These are phyloP conservation scores for Cnemophilus loriae DNA, from an alignment of 2,113 vertebrate species.

Conservation along the genomic window DNA sequence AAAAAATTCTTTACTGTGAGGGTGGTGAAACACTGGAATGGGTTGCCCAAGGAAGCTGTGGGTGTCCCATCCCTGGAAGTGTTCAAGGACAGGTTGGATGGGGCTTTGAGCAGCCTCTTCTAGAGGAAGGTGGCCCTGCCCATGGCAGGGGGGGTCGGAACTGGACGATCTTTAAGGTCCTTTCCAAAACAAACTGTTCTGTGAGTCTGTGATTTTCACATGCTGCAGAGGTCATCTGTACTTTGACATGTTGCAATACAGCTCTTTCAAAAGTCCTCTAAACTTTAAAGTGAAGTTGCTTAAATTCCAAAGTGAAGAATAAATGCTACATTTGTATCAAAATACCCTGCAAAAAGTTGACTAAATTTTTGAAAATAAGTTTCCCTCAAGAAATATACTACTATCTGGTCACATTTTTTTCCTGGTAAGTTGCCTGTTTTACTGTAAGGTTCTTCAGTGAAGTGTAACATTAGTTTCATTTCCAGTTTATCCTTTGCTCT, in stretches of 20 bases:
- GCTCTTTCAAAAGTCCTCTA: background rate
- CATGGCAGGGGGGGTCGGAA: background rate
- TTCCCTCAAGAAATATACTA: background rate
- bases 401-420: background rate
- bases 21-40: background rate
- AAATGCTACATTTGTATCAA: background rate
- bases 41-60: background rate
- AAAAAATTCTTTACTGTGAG: background rate
- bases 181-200: background rate
- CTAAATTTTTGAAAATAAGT: background rate
- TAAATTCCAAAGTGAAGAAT: background rate
- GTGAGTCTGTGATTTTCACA: background rate
- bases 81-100: background rate
- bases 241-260: background rate
- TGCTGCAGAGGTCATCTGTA: background rate
- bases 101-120: background rate
- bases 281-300: background rate
- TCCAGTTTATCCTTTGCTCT: slow-evolving; percentile 31
- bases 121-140: background rate
- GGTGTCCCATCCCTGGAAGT: background rate
- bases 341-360: background rate
- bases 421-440: background rate
- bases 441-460: background rate
- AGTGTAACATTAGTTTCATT: slow-evolving; percentile 26
- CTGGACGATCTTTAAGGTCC: background rate